Percentiles rank a stretch among this genome's conserved stretches.
Conservation (phyloP, 2,888 invertebrate species). For the Machimus rusticus region DNA sequence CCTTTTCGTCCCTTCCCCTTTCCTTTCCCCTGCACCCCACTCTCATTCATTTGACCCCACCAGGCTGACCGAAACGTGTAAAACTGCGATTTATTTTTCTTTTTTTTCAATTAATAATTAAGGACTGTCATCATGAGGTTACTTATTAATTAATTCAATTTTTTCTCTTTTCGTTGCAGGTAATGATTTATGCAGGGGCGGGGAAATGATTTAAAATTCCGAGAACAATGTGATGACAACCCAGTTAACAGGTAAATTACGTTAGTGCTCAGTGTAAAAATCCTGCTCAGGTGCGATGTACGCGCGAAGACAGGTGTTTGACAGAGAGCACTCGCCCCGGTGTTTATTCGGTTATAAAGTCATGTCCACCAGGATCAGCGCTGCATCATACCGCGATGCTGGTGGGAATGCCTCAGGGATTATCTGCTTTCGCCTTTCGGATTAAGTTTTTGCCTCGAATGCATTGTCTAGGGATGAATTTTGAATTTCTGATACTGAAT, state of each 20-base stretch:
- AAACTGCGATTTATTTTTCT: neutral
- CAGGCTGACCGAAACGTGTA: neutral
- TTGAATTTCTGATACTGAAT: neutral
- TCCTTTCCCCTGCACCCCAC: neutral
- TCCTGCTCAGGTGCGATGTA: neutral
- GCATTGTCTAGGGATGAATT: neutral
- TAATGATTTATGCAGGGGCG: slow-evolving; percentile 25
- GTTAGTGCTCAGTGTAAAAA: neutral
- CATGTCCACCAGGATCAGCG: neutral
- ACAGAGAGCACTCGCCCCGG: neutral
- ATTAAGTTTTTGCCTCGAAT: neutral
- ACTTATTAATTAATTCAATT: slow-evolving; percentile 32
- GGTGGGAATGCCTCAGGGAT: neutral
- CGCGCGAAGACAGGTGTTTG: neutral
- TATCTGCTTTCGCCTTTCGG: neutral
- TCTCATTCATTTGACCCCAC: neutral
- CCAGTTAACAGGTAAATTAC: slow-evolving; percentile 30
- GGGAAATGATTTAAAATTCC: neutral
- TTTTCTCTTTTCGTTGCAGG: slow-evolving; percentile 27
- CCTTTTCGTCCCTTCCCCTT: neutral
- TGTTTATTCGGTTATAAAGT: neutral
- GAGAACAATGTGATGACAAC: slow-evolving; percentile 19
- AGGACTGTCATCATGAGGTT: slow-evolving; percentile 18
- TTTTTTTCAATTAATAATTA: slow-evolving; percentile 23
- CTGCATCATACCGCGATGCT: neutral